Conservation (phyloP, 2,888 invertebrate species). For the Drosophila nr. perissopoda region DNA sequence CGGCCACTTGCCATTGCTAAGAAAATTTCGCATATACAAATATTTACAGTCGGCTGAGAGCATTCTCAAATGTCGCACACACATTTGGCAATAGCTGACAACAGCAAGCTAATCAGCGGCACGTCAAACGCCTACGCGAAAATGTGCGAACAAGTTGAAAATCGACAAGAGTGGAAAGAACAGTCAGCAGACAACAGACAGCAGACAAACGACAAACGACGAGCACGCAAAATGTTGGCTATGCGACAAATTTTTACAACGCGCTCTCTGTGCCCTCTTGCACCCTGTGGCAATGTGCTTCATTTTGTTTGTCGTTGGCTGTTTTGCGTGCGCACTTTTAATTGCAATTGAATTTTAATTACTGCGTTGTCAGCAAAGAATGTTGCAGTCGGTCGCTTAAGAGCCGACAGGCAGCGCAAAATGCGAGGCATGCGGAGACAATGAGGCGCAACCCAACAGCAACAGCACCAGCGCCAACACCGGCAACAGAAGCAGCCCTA, state of each 20-base stretch:
- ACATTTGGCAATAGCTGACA: conserved; percentile 42
- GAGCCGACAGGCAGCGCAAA: conserved; percentile 60
- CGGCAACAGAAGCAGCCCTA: conserved; percentile 13
- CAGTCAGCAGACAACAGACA: conserved; percentile 5
- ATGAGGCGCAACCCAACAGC: conserved; percentile 42
- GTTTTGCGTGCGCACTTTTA: conserved; percentile 82
- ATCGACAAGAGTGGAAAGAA: conserved; percentile 9
- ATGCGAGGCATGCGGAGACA: conserved; percentile 53
- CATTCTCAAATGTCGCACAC: conserved; percentile 49
- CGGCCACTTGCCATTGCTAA: conserved; percentile 31
- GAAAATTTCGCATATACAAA: conserved; percentile 24
- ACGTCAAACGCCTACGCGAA: conserved; percentile 70
- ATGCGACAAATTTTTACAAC: conserved; percentile 71
- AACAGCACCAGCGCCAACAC: conserved; percentile 6
- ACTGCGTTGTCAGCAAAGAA: conserved; percentile 84
- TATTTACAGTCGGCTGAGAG: conserved; percentile 46
- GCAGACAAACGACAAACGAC: conserved; percentile 19
- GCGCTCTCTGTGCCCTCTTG: conserved; percentile 20
- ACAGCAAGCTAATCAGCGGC: conserved; percentile 70
- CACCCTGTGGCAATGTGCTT: conserved; percentile 40
- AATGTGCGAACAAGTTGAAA: conserved; percentile 50
- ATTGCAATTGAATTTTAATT: conserved; percentile 85
- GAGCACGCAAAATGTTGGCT: conserved; percentile 61
- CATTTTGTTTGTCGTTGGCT: conserved; percentile 70
- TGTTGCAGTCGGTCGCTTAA: conserved; percentile 81